Percentiles rank a stretch among this genome's conserved stretches.
phyloP scores from a whole-genome alignment of 2,888 invertebrate genomes.

The Kuschelorhynchus macadamiae region DNA sequence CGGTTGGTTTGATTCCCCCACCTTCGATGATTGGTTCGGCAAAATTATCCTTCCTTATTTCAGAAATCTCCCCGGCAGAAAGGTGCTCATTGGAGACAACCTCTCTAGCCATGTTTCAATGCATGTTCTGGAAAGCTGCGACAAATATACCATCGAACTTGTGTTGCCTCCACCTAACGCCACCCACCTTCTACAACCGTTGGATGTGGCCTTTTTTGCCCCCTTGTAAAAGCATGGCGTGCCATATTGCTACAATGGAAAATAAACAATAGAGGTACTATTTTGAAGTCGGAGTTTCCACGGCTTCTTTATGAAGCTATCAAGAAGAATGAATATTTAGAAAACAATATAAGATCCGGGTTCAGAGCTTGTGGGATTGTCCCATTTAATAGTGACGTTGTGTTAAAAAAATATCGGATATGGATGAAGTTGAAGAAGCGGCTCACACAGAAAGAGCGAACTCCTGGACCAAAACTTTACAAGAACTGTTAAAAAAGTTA shows the following conservation, averaged over 20 bases:
- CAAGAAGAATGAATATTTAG: slow-evolving; percentile 20
- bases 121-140: slow-evolving; percentile 25
- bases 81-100: slow-evolving; percentile 17
- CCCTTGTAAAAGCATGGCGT: slow-evolving; percentile 38
- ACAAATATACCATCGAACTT: slow-evolving; percentile 38
- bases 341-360: slow-evolving; percentile 26
- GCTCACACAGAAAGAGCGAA: slow-evolving; percentile 16
- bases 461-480: slow-evolving; percentile 16
- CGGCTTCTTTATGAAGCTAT: slow-evolving; percentile 28
- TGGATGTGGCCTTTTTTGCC: slow-evolving; percentile 44
- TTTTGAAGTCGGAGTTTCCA: slow-evolving; percentile 33
- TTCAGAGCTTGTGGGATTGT: slow-evolving; percentile 27
- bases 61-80: slow-evolving; percentile 6
- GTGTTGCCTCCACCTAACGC: slow-evolving; percentile 46
- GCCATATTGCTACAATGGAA: slow-evolving; percentile 26
- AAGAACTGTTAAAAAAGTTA: slow-evolving; percentile 14
- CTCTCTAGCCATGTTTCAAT: slow-evolving; percentile 16
- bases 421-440: slow-evolving; percentile 3
- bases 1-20: too few species aligned
- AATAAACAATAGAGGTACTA: slow-evolving; percentile 33
- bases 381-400: slow-evolving; percentile 13
- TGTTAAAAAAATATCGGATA: slow-evolving; percentile 17
- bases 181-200: slow-evolving; percentile 38
- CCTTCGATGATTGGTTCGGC: too few species aligned
- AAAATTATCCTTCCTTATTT: too few species aligned